These are phyloP conservation scores for Callipepla squamata DNA, from an alignment of 2,113 vertebrate genomes.

Conservation along the genomic window DNA sequence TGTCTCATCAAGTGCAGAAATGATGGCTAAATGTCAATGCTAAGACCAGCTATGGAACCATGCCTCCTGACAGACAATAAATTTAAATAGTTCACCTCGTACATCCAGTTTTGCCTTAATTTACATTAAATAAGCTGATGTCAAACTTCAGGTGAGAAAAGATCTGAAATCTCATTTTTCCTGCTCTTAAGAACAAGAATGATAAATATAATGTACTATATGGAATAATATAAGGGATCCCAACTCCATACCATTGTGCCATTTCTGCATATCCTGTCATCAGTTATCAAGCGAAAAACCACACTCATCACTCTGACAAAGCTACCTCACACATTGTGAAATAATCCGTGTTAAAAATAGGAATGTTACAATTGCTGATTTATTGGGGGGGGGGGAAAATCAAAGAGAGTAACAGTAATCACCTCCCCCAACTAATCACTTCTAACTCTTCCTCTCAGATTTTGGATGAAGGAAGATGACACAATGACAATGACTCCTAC, in stretches of 20 bases:
- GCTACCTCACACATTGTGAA: background rate
- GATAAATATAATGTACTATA: background rate
- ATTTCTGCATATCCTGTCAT: background rate
- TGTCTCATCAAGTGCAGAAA: background rate
- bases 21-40: background rate
- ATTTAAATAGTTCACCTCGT: background rate
- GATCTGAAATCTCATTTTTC: background rate
- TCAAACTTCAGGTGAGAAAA: background rate
- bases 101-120: background rate
- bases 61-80: background rate
- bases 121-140: background rate
- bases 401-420: background rate
- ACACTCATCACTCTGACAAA: background rate
- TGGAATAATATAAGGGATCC: background rate
- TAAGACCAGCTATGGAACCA: background rate
- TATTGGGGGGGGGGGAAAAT: background rate
- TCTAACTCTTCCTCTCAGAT: background rate
- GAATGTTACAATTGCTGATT: background rate
- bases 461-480: background rate
- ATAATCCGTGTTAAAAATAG: background rate
- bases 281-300: background rate
- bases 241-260: background rate
- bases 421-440: background rate
- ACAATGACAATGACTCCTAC: background rate
- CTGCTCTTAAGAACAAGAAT: background rate